These are phyloP conservation scores for Thera obeliscata DNA, from an alignment of 2,888 invertebrate genomes.

Conservation along the genomic window DNA sequence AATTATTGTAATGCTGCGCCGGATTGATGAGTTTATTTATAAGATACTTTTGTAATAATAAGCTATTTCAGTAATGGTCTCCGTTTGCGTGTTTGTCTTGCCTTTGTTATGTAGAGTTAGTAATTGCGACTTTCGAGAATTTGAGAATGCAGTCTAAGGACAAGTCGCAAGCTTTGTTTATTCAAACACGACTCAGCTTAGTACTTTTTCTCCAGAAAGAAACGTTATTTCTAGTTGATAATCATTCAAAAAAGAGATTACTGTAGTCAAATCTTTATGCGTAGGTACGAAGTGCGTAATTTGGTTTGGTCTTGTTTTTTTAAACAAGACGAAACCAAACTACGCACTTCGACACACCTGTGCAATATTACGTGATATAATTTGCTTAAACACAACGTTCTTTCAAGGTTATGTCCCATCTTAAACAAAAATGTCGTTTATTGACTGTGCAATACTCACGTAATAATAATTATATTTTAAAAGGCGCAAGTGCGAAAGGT, in stretches of 20 bases:
- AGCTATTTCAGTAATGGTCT: constrained; percentile 27
- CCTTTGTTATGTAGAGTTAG: constrained; percentile 23
- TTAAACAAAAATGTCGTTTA: constrained; percentile 23
- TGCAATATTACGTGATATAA: constrained; percentile 2
- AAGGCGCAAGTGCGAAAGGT: constrained; percentile 29
- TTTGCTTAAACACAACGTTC: constrained; percentile 8
- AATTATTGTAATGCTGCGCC: constrained; percentile 40
- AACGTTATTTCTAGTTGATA: too few species aligned
- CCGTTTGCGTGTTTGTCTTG: constrained; percentile 26
- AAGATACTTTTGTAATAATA: constrained; percentile 38
- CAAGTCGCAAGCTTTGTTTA: constrained; percentile 4
- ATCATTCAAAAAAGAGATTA: too few species aligned
- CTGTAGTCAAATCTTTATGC: too few species aligned
- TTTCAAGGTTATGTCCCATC: constrained; percentile 27
- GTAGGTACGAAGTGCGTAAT: too few species aligned
- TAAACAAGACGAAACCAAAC: neutral
- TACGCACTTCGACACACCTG: neutral
- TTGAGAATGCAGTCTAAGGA: constrained; percentile 14
- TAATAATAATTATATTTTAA: constrained; percentile 25
- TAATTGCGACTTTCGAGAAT: constrained; percentile 23
- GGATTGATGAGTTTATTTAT: constrained; percentile 44
- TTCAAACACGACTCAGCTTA: constrained; percentile 2
- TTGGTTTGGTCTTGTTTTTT: too few species aligned
- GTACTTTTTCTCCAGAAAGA: neutral
- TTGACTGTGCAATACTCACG: constrained; percentile 23